Conservation (phyloP, 2,113 vertebrate genomes). For the Chunga burmeisteri region DNA sequence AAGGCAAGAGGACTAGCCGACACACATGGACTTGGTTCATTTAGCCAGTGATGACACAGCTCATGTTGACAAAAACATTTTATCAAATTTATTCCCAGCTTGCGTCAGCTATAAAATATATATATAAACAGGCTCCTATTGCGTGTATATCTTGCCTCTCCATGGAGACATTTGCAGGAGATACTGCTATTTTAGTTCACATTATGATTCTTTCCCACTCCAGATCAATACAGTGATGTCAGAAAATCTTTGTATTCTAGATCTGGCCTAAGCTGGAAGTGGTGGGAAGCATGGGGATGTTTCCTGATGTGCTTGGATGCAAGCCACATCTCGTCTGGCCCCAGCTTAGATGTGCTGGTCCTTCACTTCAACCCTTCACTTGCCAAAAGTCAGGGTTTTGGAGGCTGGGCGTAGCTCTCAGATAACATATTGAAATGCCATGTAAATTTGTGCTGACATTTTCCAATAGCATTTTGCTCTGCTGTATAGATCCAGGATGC, state of each 20-base stretch:
- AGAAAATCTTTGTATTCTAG: neutral
- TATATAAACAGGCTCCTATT: neutral
- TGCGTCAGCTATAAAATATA: neutral
- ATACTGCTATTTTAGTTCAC: neutral
- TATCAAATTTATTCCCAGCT: neutral
- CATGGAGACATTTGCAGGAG: neutral
- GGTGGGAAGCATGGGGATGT: neutral
- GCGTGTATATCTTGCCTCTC: neutral
- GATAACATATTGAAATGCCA: neutral
- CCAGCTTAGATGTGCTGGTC: neutral
- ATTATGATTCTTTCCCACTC: neutral
- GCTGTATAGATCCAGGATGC: neutral
- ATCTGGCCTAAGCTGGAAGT: neutral
- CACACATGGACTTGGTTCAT: neutral
- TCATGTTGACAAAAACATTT: neutral
- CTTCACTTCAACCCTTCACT: neutral
- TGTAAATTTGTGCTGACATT: neutral
- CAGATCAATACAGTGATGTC: neutral
- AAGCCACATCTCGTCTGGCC: neutral
- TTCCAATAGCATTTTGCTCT: accelerated
- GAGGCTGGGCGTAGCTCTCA: neutral
- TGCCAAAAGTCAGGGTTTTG: neutral
- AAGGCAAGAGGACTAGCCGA: neutral
- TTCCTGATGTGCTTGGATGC: neutral
- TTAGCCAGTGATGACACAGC: neutral